Evolutionary conservation across 2,888 invertebrate genomes (phyloP).

Genomic region (Mimachlamys varia): DNA sequence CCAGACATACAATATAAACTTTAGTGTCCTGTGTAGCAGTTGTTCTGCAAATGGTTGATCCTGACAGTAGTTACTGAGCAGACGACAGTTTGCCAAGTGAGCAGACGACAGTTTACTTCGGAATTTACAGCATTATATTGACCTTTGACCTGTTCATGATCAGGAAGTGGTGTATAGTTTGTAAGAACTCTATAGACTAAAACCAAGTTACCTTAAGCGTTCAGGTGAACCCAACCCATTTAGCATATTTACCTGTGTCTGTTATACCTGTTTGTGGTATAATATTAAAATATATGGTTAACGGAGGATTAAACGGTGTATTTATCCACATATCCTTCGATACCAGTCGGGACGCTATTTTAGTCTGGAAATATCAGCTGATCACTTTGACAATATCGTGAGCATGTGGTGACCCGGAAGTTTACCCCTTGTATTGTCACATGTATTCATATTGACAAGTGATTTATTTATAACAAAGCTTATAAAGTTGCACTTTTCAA

Average conservation of each 20-base stretch:
- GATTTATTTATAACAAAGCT: too few species aligned
- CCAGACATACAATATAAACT: too few species aligned
- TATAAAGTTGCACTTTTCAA: too few species aligned
- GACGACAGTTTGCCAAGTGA: background rate
- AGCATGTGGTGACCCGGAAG: background rate
- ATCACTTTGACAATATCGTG: background rate
- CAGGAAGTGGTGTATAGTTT: background rate
- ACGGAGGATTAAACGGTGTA: too few species aligned
- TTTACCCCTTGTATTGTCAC: background rate
- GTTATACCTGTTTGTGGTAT: background rate
- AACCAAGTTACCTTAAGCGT: background rate
- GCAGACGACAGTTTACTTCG: background rate
- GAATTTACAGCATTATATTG: background rate
- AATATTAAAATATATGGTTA: too few species aligned
- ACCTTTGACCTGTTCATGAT: background rate
- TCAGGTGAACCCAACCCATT: background rate
- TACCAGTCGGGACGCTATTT: too few species aligned
- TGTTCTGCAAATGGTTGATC: too few species aligned
- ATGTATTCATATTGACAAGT: background rate
- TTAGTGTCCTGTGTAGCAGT: too few species aligned
- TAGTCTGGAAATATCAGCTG: too few species aligned
- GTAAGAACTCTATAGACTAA: background rate
- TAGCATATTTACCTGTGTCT: background rate
- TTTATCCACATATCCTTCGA: too few species aligned
- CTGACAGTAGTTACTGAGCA: too few species aligned